Percentiles rank a stretch among this genome's conserved stretches.
These are phyloP conservation scores for Drosophila dives DNA, from an alignment of 2,888 invertebrate species.

Conservation along the genomic window DNA sequence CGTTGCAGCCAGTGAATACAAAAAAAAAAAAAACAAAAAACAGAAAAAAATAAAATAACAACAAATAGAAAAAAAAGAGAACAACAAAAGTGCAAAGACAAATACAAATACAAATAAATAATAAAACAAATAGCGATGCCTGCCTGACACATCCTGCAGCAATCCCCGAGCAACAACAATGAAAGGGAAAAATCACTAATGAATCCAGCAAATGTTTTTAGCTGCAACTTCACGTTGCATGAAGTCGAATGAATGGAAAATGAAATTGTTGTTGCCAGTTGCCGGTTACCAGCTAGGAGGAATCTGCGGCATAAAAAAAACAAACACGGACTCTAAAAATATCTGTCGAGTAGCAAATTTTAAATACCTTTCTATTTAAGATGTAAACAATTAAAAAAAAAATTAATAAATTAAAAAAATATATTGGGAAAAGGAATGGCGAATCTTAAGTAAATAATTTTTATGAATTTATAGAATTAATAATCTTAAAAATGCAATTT, in stretches of 20 bases:
- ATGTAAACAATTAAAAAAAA: neutral
- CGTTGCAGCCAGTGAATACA: conserved; percentile 39
- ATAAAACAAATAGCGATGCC: conserved; percentile 66
- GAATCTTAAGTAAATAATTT: neutral
- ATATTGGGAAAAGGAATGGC: neutral
- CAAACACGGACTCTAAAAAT: neutral
- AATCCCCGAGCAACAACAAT: conserved; percentile 40
- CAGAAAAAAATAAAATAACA: conserved; percentile 2
- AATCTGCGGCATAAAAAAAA: neutral
- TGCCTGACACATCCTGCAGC: conserved; percentile 69
- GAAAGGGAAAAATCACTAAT: conserved; percentile 63
- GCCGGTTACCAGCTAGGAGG: conserved; percentile 16
- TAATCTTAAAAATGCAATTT: neutral
- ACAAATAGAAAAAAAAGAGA: conserved; percentile 3
- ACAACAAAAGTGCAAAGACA: conserved; percentile 32
- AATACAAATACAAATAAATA: conserved; percentile 69
- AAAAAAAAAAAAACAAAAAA: neutral
- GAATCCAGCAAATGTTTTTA: conserved; percentile 71
- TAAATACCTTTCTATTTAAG: neutral
- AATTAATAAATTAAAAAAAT: neutral
- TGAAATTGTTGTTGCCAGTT: conserved; percentile 67
- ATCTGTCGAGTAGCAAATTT: neutral
- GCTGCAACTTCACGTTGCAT: conserved; percentile 61
- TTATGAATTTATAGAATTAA: neutral
- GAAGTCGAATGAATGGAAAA: conserved; percentile 60